Percentiles rank a stretch among this genome's conserved stretches.
phyloP scores from a whole-genome alignment of 2,888 invertebrate genomes.

The Eupithecia exiguata region DNA sequence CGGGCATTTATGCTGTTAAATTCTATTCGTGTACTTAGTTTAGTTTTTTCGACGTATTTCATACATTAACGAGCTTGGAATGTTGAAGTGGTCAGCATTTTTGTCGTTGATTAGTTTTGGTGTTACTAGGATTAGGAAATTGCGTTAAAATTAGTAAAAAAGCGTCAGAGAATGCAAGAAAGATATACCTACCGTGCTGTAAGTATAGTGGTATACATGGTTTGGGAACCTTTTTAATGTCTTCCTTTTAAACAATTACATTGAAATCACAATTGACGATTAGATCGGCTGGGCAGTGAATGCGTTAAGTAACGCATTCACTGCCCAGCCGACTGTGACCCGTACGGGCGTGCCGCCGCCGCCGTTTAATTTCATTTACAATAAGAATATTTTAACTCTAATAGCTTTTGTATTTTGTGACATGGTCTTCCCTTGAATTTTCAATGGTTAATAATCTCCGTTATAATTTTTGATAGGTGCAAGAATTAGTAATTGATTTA shows the following conservation, averaged over 20 bases:
- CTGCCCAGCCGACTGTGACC: too few relatives aligned
- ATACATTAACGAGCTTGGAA: neutral
- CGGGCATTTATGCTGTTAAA: neutral
- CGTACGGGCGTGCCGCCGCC: too few relatives aligned
- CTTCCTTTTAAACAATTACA: neutral
- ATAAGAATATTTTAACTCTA: neutral
- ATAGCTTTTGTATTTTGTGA: too few relatives aligned
- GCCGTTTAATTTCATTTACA: neutral
- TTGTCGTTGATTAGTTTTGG: neutral
- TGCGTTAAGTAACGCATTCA: neutral
- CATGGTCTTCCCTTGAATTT: neutral
- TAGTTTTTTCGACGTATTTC: neutral
- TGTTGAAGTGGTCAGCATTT: neutral
- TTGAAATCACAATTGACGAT: neutral
- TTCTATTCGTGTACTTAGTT: neutral
- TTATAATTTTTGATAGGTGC: neutral
- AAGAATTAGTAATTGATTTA: neutral
- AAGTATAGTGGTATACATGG: neutral
- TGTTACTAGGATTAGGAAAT: neutral
- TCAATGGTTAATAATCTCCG: neutral
- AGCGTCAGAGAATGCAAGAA: neutral
- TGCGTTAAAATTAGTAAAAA: neutral
- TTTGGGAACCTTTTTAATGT: neutral
- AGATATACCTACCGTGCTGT: neutral
- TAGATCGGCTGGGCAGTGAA: too few relatives aligned